These are phyloP conservation scores for Etheostoma perlongum DNA, from an alignment of 2,797 vertebrate genomes.

Conservation along the genomic window DNA sequence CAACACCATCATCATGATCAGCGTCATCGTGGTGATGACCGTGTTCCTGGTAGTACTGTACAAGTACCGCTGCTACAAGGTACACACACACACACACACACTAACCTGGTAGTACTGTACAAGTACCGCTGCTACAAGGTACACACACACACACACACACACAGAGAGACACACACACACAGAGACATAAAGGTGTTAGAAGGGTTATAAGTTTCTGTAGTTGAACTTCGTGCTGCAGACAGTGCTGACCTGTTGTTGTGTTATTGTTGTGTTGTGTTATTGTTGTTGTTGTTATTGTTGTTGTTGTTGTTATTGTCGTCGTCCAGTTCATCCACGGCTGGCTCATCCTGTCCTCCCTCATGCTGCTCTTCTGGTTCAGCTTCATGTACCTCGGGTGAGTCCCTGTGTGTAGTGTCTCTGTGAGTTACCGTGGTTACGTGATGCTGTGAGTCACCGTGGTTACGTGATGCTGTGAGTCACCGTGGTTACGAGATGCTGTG, in stretches of 20 bases:
- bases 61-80: slow-evolving; percentile 98
- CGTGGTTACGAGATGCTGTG: slow-evolving; percentile 64
- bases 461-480: slow-evolving; percentile 67
- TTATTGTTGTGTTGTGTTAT: no score
- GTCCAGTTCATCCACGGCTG: slow-evolving; percentile 96
- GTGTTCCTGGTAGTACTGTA: slow-evolving; percentile 94
- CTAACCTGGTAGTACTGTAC: no score
- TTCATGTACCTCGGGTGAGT: slow-evolving; percentile 96
- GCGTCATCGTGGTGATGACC: slow-evolving; percentile 96
- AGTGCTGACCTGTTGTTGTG: no score
- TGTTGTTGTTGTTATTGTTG: background rate
- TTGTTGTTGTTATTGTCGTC: slow-evolving; percentile 42
- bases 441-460: slow-evolving; percentile 65
- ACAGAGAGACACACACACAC: no score
- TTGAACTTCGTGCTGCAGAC: no score
- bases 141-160: no score
- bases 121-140: no score
- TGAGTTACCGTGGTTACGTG: no score
- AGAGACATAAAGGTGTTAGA: no score
- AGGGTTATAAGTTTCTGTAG: no score
- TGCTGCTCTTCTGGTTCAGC: slow-evolving; percentile 96
- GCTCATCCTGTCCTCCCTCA: slow-evolving; percentile 96
- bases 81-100: slow-evolving; percentile 47
- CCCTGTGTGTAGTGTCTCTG: no score
- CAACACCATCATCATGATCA: slow-evolving; percentile 97